Percentiles rank a stretch among this genome's conserved stretches.
phyloP scores from a whole-genome alignment of 2,888 invertebrate genomes.

The Mesoligia furuncula region DNA sequence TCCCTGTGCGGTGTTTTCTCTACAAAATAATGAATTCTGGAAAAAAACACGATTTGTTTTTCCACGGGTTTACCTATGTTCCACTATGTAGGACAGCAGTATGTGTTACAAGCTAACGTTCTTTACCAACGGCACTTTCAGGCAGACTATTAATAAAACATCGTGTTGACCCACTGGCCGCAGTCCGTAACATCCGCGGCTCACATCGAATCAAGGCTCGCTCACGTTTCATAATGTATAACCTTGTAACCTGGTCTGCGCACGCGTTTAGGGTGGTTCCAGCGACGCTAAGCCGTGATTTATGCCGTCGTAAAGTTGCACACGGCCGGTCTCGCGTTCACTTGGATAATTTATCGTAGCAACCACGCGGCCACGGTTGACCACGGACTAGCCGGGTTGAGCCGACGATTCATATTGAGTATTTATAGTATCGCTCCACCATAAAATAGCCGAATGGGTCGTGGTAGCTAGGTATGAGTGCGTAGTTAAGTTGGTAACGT shows the following conservation, averaged over 20 bases:
- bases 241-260: slow-evolving; percentile 70
- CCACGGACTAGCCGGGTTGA: slow-evolving; percentile 81
- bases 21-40: background rate
- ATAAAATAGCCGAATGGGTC: slow-evolving; percentile 58
- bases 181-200: slow-evolving; percentile 56
- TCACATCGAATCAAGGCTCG: slow-evolving; percentile 67
- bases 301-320: slow-evolving; percentile 87
- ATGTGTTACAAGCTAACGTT: slow-evolving; percentile 15
- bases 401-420: slow-evolving; percentile 74
- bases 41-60: background rate
- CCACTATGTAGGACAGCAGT: background rate
- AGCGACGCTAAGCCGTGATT: slow-evolving; percentile 84
- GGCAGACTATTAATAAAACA: slow-evolving; percentile 50
- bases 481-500: slow-evolving; percentile 34
- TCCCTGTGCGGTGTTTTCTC: background rate
- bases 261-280: slow-evolving; percentile 75
- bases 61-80: background rate
- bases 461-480: slow-evolving; percentile 27
- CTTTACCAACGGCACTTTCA: slow-evolving; percentile 45
- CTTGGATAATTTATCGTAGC: slow-evolving; percentile 87
- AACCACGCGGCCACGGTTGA: slow-evolving; percentile 79
- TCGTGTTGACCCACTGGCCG: slow-evolving; percentile 70
- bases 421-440: slow-evolving; percentile 65
- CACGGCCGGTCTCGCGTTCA: slow-evolving; percentile 87
- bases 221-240: slow-evolving; percentile 72